Conservation (phyloP, 1,140 invertebrate species). For the Atta cephalotes region DNA sequence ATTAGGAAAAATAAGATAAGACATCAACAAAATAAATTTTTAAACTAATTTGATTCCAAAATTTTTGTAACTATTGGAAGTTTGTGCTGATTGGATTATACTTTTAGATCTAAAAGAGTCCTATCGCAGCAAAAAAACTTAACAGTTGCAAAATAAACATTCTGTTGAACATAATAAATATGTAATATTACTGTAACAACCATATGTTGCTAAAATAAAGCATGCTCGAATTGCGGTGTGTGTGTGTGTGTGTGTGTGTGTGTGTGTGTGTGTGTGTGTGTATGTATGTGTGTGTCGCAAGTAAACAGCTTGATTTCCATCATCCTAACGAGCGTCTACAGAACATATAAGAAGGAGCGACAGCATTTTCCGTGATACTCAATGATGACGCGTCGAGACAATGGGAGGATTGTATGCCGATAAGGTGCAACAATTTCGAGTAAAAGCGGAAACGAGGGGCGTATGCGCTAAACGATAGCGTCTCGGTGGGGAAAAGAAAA, state of each 20-base stretch:
- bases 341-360: not conserved
- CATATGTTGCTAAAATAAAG: slow-evolving; percentile 8
- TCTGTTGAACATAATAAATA: no score
- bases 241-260: no score
- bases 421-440: not conserved
- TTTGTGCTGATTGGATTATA: no score
- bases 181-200: not conserved
- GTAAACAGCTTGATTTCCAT: no score
- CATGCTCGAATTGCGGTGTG: not conserved
- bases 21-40: not conserved
- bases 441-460: slow-evolving; percentile 79
- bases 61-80: no score
- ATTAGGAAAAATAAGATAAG: not conserved
- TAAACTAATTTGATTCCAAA: not conserved
- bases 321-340: not conserved
- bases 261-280: not conserved
- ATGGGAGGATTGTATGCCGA: not conserved
- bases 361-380: not conserved
- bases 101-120: no score
- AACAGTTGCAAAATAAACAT: no score
- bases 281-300: no score
- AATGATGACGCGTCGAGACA: not conserved
- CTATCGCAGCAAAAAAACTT: no score
- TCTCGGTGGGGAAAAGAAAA: slow-evolving; percentile 38
- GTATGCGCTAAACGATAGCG: slow-evolving; percentile 71